Evolutionary conservation across 1,140 invertebrate genomes (phyloP), one percentile per base, ranked within the genome.

Genomic region (Manduca sexta): DNA sequence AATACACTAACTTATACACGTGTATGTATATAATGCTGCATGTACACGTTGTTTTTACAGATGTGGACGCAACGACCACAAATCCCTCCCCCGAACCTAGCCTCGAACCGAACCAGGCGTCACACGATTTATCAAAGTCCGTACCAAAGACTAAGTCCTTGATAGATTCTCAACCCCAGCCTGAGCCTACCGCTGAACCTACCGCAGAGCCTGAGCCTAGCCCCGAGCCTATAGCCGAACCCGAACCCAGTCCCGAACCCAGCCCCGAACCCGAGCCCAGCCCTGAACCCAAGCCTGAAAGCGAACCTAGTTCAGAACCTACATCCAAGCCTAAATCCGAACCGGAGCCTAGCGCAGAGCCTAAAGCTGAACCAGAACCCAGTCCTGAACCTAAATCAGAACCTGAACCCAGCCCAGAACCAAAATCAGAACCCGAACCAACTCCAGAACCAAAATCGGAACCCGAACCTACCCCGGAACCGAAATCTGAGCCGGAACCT

Each of bases 21-120:
- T 18, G 37, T 48, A 48, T 52, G 49, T 49, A 64, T 58, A 60
- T 62, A 51, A 59, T 59, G 41, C 38, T 60, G 78, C 80, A 84
- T 82, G 77, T 53, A 70, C 56, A 49, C 56, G 53, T 77, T 77
- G 55, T 74, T 74, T 84, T 84, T 82, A 49, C 81, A 84, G 81
- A 82, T 84, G 60, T 70, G 64, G 76, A 76, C 57, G 86, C 83
- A 66, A 68, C 87, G 46, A 84, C 87, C 47, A 75, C 86, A 42
- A 53, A 74, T 76, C 43, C n/a, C n/a, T n/a, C 43, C 72, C 43
- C 70, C 61, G 69, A 79, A 47, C 62, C 78, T 1, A 74, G n/a
- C n/a, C n/a, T 77, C 87, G 82, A 88, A 56, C 78, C 84, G 0
- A 76, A 77, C 54, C 61, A 76, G 0, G 77, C 88, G 63, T 80